Evolutionary conservation across 2,888 invertebrate species (phyloP).

Genomic region (Athrips mouffetella): DNA sequence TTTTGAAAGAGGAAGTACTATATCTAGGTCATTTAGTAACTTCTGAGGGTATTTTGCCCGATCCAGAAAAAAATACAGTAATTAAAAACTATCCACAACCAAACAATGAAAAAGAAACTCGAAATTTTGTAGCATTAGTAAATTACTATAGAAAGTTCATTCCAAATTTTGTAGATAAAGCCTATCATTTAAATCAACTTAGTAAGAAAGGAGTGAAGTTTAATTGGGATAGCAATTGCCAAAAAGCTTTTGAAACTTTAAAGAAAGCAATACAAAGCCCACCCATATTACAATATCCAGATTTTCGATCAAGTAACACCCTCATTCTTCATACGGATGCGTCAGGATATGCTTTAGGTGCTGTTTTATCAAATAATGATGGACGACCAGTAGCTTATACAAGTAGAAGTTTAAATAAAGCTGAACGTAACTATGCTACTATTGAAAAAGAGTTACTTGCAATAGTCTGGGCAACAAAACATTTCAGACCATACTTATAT

Average conservation of each 20-base stretch:
- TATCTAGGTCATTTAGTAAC: constrained; percentile 11
- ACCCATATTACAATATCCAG: constrained; percentile 18
- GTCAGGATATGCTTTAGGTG: constrained; percentile 19
- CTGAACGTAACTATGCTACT: constrained; percentile 5
- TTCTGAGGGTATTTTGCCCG: constrained; percentile 6
- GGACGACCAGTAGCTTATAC: constrained; percentile 22
- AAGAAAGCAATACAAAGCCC: constrained; percentile 8
- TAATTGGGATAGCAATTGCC: constrained; percentile 13
- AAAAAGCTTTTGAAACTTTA: constrained; percentile 15
- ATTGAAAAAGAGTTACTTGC: constrained; percentile 19
- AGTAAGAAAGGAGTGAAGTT: constrained; percentile 18
- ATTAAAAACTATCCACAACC: constrained; percentile 1
- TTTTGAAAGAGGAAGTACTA: constrained; percentile 1
- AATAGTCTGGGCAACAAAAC: constrained; percentile 11
- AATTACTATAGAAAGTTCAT: constrained; percentile 20
- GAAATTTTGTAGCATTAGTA: background rate
- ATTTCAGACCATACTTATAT: constrained; percentile 11
- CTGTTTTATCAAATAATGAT: background rate
- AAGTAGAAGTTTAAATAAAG: constrained; percentile 20
- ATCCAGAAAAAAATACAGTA: background rate
- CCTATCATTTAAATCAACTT: constrained; percentile 20
- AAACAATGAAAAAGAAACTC: constrained; percentile 1
- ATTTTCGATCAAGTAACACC: constrained; percentile 16
- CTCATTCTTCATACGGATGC: constrained; percentile 18
- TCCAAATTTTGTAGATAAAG: constrained; percentile 19